Evolutionary conservation across 2,888 invertebrate species (phyloP).

Genomic region (Scaptomyza reducta): DNA sequence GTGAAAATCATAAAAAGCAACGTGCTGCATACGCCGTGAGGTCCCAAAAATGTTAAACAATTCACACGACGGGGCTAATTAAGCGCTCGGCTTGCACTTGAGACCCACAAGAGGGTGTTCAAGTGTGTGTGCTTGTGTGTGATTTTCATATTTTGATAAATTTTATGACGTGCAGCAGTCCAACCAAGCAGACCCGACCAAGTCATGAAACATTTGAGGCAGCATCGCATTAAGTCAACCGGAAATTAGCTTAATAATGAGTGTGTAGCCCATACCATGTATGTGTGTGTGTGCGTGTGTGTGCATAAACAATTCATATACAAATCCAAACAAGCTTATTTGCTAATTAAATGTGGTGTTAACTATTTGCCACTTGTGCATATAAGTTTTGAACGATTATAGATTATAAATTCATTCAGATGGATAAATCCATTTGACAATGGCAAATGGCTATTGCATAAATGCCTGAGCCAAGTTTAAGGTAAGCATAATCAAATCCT

Average conservation of each 20-base stretch:
- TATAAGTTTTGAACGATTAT: not conserved
- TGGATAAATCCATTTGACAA: too few relatives aligned
- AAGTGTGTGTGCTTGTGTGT: slow-evolving; percentile 26
- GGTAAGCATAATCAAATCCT: too few relatives aligned
- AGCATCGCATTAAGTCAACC: slow-evolving; percentile 55
- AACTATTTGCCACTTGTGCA: not conserved
- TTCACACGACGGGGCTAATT: slow-evolving; percentile 74
- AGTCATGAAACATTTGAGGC: slow-evolving; percentile 45
- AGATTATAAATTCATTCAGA: too few relatives aligned
- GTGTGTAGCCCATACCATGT: slow-evolving; percentile 26
- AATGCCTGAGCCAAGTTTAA: too few relatives aligned
- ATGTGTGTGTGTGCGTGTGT: slow-evolving; percentile 22
- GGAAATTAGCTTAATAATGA: slow-evolving; percentile 72
- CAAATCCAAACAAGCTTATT: slow-evolving; percentile 7
- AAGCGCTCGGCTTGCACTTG: slow-evolving; percentile 69
- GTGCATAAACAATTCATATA: slow-evolving; percentile 6
- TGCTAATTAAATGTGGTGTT: slow-evolving; percentile 3
- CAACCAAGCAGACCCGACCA: slow-evolving; percentile 31
- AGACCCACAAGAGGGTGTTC: slow-evolving; percentile 60
- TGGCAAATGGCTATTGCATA: too few relatives aligned
- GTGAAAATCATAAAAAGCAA: slow-evolving; percentile 76
- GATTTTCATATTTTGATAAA: slow-evolving; percentile 75
- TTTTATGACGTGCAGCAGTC: slow-evolving; percentile 68
- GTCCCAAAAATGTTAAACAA: slow-evolving; percentile 76
- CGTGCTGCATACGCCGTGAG: slow-evolving; percentile 68